Percentiles rank a stretch among this genome's conserved stretches.
These are phyloP conservation scores for Darevskia nairensis DNA, from an alignment of 2,797 vertebrate species.

Conservation along the genomic window DNA sequence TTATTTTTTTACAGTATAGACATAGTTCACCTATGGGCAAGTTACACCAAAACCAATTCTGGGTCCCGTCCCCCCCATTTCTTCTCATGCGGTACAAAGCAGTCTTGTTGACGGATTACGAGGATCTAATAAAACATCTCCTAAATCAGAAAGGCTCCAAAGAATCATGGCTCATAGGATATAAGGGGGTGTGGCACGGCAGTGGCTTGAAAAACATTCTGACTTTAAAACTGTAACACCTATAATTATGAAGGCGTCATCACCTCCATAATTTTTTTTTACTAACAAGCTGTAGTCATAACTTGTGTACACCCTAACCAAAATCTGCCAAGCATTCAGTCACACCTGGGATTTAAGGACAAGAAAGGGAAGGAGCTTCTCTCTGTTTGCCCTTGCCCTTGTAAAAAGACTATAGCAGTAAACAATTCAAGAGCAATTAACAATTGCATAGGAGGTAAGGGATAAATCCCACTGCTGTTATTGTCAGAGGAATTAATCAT, in stretches of 20 bases:
- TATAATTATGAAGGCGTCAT: conserved; percentile 81
- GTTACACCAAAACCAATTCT: conserved; percentile 4
- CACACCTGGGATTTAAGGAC: conserved; percentile 70
- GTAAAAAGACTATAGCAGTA: conserved; percentile 78
- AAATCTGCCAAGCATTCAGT: conserved; percentile 71
- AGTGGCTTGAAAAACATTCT: conserved; percentile 78
- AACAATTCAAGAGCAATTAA: conserved; percentile 80
- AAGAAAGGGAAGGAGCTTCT: conserved; percentile 64
- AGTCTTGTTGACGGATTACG: conserved; percentile 44
- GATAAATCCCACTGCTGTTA: conserved; percentile 73
- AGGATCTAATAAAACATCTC: conserved; percentile 67
- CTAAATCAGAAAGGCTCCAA: conserved; percentile 64
- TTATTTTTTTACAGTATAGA: conserved; percentile 11
- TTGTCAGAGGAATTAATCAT: conserved; percentile 77
- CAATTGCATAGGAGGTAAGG: conserved; percentile 67
- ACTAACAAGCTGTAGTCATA: conserved; percentile 74
- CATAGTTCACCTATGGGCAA: background rate
- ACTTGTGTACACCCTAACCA: conserved; percentile 68
- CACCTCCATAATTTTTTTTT: conserved; percentile 70
- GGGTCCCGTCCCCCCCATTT: too few relatives aligned
- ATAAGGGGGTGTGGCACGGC: conserved; percentile 67
- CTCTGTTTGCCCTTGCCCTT: conserved; percentile 71
- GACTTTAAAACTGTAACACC: conserved; percentile 78
- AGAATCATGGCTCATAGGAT: conserved; percentile 69
- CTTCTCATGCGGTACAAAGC: conserved; percentile 21